phyloP scores from a whole-genome alignment of 2,888 invertebrate species.

The Ceramica pisi region DNA sequence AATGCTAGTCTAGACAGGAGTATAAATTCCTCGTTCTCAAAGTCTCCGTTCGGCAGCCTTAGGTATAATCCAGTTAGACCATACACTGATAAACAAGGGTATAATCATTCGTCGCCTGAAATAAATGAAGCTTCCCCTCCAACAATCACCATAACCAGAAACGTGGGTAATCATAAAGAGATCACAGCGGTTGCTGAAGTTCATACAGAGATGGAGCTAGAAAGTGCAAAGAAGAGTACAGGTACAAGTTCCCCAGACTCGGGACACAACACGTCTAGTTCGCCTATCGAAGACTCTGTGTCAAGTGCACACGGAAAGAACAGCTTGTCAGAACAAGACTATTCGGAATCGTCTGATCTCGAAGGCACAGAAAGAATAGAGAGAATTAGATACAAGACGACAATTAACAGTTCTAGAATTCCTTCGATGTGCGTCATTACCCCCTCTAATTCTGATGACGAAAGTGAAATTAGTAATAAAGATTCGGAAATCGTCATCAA shows the following conservation, averaged over 20 bases:
- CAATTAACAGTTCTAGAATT: conserved; percentile 96
- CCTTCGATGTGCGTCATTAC: conserved; percentile 98
- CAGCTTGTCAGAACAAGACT: conserved; percentile 95
- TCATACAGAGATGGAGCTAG: conserved; percentile 87
- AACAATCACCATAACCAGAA: conserved; percentile 85
- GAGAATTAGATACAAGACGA: conserved; percentile 96
- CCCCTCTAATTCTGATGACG: conserved; percentile 96
- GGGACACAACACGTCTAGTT: conserved; percentile 95
- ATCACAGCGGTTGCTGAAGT: conserved; percentile 91
- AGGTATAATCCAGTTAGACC: conserved; percentile 82
- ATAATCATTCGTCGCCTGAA: conserved; percentile 84
- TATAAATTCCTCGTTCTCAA: conserved; percentile 81
- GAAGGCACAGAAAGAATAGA: conserved; percentile 97
- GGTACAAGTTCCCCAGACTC: conserved; percentile 95
- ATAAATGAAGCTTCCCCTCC: conserved; percentile 78
- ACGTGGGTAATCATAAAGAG: conserved; percentile 87
- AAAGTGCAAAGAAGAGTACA: conserved; percentile 89
- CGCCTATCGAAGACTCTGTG: conserved; percentile 94
- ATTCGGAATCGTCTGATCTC: conserved; percentile 96
- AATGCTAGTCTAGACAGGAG: conserved; percentile 91
- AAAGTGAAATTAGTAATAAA: conserved; percentile 90
- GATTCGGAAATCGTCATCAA: conserved; percentile 72
- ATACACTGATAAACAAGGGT: conserved; percentile 80
- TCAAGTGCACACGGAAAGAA: conserved; percentile 93
- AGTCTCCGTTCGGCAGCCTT: conserved; percentile 84